A percentile compares a stretch with the other conserved stretches of the same genome.
Conservation (phyloP, 2,797 vertebrate genomes). For the Pangasius mekongensis region DNA sequence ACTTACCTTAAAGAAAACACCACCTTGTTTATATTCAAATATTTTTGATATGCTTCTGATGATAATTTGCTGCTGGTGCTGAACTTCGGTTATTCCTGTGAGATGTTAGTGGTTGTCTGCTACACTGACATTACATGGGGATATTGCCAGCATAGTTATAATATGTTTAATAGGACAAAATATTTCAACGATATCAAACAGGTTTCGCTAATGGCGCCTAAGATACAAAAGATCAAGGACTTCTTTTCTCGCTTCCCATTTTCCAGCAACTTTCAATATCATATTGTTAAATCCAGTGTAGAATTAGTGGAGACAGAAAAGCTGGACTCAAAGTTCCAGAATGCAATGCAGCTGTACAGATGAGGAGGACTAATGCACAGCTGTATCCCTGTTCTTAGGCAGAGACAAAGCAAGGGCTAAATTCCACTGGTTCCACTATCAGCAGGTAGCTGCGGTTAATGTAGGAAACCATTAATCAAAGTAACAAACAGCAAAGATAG, state of each 20-base stretch:
- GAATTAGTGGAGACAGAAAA: not conserved
- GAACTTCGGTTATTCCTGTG: not conserved
- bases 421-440: not conserved
- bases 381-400: not conserved
- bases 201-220: not conserved
- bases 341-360: not conserved
- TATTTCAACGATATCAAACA: not conserved
- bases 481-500: not conserved
- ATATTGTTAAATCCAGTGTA: not conserved
- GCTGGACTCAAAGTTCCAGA: not conserved
- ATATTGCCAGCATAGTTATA: not conserved
- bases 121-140: not conserved
- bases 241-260: too few relatives aligned
- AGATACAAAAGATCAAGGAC: not conserved
- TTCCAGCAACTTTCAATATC: not conserved
- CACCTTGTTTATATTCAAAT: not conserved
- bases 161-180: not conserved
- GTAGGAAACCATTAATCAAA: not conserved
- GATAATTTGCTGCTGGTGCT: not conserved
- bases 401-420: not conserved
- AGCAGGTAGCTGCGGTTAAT: not conserved
- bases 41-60: not conserved
- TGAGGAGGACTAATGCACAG: not conserved
- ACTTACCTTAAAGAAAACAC: not conserved
- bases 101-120: not conserved